These are phyloP conservation scores for Atta colombica DNA, from an alignment of 1,140 invertebrate genomes.

Conservation along the genomic window DNA sequence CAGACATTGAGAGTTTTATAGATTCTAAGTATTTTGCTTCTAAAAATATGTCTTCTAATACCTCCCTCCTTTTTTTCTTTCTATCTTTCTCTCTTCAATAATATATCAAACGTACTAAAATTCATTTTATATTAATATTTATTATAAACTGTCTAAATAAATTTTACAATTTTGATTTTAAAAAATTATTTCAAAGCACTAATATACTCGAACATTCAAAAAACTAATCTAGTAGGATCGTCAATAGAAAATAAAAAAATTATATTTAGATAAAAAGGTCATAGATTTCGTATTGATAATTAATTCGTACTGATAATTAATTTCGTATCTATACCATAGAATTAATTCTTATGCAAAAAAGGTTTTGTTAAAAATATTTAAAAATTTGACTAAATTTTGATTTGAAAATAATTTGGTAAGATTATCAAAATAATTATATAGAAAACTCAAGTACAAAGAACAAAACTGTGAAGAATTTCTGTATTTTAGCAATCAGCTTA, in stretches of 20 bases:
- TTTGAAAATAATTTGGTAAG: too few relatives aligned
- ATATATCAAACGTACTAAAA: background rate
- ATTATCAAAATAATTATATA: too few relatives aligned
- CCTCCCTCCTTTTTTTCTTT: background rate
- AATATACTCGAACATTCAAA: background rate
- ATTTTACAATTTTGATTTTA: background rate
- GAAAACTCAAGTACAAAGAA: too few relatives aligned
- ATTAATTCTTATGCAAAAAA: too few relatives aligned
- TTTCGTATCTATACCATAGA: too few relatives aligned
- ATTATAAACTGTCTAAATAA: background rate
- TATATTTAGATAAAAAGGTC: background rate
- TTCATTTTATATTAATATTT: background rate
- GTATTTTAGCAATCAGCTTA: too few relatives aligned
- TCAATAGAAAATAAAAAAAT: background rate
- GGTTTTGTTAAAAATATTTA: too few relatives aligned
- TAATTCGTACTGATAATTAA: too few relatives aligned
- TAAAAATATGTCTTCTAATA: background rate
- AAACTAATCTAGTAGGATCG: background rate
- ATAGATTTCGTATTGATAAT: too few relatives aligned
- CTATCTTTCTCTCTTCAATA: background rate
- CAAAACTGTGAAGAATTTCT: too few relatives aligned
- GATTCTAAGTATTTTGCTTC: background rate
- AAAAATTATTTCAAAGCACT: constrained; percentile 14
- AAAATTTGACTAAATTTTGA: too few relatives aligned
- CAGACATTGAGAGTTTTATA: constrained; percentile 1